Base-by-base conservation (phyloP, 1,140 invertebrate species). In the Protaetia brevitarsis region DNA sequence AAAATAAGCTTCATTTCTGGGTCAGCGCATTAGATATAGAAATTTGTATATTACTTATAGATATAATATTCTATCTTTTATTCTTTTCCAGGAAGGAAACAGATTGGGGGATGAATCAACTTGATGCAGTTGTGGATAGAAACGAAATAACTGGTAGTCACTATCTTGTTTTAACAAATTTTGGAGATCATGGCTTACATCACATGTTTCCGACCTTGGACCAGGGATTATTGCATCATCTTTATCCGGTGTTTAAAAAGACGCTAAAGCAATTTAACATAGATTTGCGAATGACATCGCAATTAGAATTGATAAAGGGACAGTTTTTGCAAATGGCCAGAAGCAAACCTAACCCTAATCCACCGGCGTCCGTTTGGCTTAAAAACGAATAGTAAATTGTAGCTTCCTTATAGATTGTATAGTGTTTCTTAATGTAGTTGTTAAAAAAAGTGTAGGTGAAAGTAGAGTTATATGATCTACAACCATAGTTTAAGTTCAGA, bases 171-270 rank as follows among this genome's bases (percentile, higher is more conserved):
- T 71, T 92, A 27, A 88, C 87, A 0, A 84, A 86, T 67, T 94
- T 91, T 67, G 92, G 92, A 5, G 85, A 89, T 30, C 92, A 95
- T 74, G 79, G 80, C 2, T 78, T 93, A 0, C 92, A 95, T 75
- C 92, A 94, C 80, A 78, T 95, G 0, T 86, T 94, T 68, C 92
- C 92, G 0, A 91, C 90, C 0, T 73, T 94, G n/a, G 92, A 94
- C 75, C 91, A 94, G 70, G 85, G 84, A 0, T 84, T 87, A 58
- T 78, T 94, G 26, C 79, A 83, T 1, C 76, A 85, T 19, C 79
- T 93, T 7, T 82, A 88, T 69, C 85, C 87, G 0, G 78, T 86
- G 1, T 85, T 92, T 29, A 71, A 86, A n/a, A 74, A 90, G 70
- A 89, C 88, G 2, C 86, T 88, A 65, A 76, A 85, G 37, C 85